Percentiles rank a stretch among this genome's conserved stretches.
Conservation (phyloP, 1,140 invertebrate species). For the Hypsibius dujardini region DNA sequence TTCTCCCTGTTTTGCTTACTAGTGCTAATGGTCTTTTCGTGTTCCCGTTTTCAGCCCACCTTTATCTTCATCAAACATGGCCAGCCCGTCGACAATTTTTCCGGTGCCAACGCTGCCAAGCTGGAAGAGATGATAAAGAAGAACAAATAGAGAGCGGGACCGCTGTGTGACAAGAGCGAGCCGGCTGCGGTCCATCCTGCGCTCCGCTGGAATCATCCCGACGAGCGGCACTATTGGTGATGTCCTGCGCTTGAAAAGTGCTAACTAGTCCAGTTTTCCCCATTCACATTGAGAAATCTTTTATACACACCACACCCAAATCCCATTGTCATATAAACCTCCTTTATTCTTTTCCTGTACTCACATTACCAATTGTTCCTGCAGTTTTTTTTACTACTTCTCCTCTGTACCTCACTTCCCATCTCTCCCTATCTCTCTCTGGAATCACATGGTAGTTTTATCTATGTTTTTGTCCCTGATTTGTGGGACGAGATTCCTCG, state of each 20-base stretch:
- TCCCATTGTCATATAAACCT: background rate
- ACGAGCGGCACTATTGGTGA: background rate
- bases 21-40: background rate
- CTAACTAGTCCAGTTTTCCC: background rate
- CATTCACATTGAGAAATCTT: background rate
- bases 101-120: conserved; percentile 58
- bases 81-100: conserved; percentile 46
- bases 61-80: conserved; percentile 70
- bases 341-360: too few relatives aligned
- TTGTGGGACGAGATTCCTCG: too few relatives aligned
- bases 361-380: too few relatives aligned
- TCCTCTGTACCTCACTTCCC: too few relatives aligned
- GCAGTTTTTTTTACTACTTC: too few relatives aligned
- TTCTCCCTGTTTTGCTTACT: too few relatives aligned
- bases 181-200: background rate
- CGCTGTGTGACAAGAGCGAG: background rate
- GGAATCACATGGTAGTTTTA: too few relatives aligned
- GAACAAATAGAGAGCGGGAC: conserved; percentile 32
- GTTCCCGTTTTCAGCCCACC: conserved; percentile 42
- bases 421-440: too few relatives aligned
- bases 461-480: too few relatives aligned
- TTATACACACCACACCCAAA: background rate
- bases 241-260: background rate
- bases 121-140: conserved; percentile 46
- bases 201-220: background rate